These are phyloP conservation scores for Tinamus major DNA, from an alignment of 2,797 vertebrate species.

Conservation along the genomic window DNA sequence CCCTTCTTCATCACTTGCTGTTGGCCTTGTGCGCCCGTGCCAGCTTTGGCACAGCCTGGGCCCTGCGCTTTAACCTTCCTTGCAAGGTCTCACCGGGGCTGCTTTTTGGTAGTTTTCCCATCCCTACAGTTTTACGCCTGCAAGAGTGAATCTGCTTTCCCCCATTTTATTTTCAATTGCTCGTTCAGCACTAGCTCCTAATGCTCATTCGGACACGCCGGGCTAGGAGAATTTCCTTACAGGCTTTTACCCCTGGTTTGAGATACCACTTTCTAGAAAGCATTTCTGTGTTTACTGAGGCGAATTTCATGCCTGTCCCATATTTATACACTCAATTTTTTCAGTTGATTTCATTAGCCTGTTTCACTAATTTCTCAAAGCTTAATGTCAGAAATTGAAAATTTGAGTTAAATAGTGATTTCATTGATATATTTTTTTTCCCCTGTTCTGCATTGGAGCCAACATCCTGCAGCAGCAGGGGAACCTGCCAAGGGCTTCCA, in stretches of 20 bases:
- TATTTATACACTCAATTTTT: rapidly evolving
- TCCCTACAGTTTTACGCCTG: not conserved
- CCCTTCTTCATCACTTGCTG: not conserved
- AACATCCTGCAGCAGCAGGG: not conserved
- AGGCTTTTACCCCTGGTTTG: not conserved
- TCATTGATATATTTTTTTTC: not conserved
- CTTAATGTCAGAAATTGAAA: not conserved
- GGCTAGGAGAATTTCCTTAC: not conserved
- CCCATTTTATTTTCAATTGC: not conserved
- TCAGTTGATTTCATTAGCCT: not conserved
- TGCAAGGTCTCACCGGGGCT: not conserved
- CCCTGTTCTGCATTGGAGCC: not conserved
- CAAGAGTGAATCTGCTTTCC: not conserved
- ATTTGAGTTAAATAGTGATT: not conserved
- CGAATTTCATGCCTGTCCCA: not conserved
- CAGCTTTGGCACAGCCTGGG: not conserved
- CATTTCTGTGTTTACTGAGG: not conserved
- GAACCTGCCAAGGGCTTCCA: slow-evolving; percentile 52
- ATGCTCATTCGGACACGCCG: not conserved
- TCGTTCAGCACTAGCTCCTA: not conserved
- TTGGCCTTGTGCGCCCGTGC: not conserved
- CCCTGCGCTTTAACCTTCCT: not conserved
- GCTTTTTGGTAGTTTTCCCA: not conserved
- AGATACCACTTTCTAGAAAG: not conserved
- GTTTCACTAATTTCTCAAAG: not conserved